Conservation (phyloP, 1,140 invertebrate species). For the Meloidogyne floridensis region DNA sequence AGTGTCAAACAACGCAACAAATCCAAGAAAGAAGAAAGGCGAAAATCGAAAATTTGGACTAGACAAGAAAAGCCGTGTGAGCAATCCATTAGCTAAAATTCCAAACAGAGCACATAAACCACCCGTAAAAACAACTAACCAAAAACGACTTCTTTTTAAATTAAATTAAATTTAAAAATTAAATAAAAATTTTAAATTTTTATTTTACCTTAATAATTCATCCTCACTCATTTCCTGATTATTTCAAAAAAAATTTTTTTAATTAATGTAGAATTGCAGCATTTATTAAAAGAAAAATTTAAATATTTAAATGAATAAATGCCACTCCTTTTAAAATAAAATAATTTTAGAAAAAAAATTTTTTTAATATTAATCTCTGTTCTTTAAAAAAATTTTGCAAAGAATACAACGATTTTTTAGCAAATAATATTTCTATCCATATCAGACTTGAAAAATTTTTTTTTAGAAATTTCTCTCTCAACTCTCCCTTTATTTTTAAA, state of each 20-base stretch:
- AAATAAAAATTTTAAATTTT: background rate
- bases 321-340: too few relatives aligned
- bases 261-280: background rate
- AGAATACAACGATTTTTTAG: too few relatives aligned
- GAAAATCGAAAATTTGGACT: constrained; percentile 49
- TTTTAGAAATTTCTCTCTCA: too few relatives aligned
- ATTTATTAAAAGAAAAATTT: background rate
- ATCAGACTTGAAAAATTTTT: too few relatives aligned
- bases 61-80: constrained; percentile 44
- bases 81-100: constrained; percentile 45
- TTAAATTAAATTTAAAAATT: background rate
- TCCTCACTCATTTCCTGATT: background rate
- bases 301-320: too few relatives aligned
- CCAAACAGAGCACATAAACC: constrained; percentile 43
- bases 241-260: background rate
- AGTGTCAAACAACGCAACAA: constrained; percentile 52
- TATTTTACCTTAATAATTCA: background rate
- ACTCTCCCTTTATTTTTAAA: too few relatives aligned
- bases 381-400: too few relatives aligned
- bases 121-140: constrained; percentile 37
- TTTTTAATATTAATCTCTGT: too few relatives aligned
- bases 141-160: constrained; percentile 35
- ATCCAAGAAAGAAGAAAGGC: constrained; percentile 54
- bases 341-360: too few relatives aligned
- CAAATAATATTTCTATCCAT: too few relatives aligned